These are phyloP conservation scores for Mellilla xanthometata DNA, from an alignment of 2,888 invertebrate species.

Conservation along the genomic window DNA sequence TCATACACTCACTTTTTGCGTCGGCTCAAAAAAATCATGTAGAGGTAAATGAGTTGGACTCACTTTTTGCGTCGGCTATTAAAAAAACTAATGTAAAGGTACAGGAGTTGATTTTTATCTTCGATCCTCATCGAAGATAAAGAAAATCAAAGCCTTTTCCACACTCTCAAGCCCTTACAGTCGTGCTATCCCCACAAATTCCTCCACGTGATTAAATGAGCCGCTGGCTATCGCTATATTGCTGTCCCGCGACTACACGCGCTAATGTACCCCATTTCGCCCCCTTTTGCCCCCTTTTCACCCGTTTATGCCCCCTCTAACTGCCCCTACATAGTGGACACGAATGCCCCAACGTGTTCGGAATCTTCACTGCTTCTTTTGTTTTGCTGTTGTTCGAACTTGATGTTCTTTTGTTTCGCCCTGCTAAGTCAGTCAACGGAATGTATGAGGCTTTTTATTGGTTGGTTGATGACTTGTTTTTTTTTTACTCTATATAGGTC, in stretches of 20 bases:
- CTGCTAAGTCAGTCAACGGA: neutral
- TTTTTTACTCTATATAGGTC: no score
- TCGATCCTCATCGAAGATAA: no score
- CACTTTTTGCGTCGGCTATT: no score
- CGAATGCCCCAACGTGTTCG: constrained; percentile 23
- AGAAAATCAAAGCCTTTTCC: constrained; percentile 34
- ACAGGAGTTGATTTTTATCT: no score
- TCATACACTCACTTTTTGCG: no score
- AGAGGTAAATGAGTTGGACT: no score
- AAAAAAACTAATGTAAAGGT: no score
- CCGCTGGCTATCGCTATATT: constrained; percentile 77
- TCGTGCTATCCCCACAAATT: constrained; percentile 62
- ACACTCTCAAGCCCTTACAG: constrained; percentile 32
- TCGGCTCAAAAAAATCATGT: no score
- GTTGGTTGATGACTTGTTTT: no score
- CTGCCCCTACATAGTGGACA: constrained; percentile 20
- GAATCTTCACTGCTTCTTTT: constrained; percentile 23
- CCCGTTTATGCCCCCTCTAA: constrained; percentile 1
- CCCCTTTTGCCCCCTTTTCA: constrained; percentile 5
- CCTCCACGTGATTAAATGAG: constrained; percentile 82
- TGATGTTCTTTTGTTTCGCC: constrained; percentile 14
- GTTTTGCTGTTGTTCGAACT: constrained; percentile 12
- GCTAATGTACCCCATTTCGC: constrained; percentile 44
- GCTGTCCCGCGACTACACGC: constrained; percentile 57
- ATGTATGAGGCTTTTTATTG: neutral